Conservation (phyloP, 2,113 vertebrate species). For the Seriola quinqueradiata region DNA sequence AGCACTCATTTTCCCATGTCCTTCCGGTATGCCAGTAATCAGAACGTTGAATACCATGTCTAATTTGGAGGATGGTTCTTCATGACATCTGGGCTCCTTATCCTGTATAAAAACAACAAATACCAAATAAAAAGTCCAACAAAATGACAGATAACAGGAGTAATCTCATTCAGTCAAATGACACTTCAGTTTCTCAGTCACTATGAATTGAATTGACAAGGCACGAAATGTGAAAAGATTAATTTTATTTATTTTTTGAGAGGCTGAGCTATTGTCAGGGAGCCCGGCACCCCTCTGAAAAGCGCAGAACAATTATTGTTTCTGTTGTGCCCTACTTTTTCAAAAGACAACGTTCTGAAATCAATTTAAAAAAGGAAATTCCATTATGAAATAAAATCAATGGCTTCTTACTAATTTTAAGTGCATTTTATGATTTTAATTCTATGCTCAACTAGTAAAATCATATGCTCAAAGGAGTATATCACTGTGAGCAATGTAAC, state of each 20-base stretch:
- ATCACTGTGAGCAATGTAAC: background rate
- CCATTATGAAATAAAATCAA: background rate
- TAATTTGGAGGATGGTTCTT: conserved; percentile 35
- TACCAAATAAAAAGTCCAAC: background rate
- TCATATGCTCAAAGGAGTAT: background rate
- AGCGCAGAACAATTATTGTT: background rate
- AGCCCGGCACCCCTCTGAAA: background rate
- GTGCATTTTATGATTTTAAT: background rate
- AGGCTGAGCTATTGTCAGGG: background rate
- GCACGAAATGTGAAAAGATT: background rate
- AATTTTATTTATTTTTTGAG: background rate
- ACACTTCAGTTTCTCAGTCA: background rate
- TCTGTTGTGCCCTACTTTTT: background rate
- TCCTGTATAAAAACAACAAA: conserved; percentile 51
- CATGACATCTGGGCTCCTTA: conserved; percentile 14
- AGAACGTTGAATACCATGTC: conserved; percentile 14
- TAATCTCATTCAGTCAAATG: background rate
- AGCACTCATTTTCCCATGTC: conserved; percentile 26
- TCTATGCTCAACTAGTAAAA: no score
- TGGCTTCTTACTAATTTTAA: background rate
- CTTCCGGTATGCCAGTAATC: background rate
- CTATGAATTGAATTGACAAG: background rate
- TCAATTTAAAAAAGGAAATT: background rate
- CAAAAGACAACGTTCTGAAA: background rate
- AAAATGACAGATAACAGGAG: background rate